A percentile compares a stretch with the other conserved stretches of the same genome.
Evolutionary conservation across 2,888 invertebrate species (phyloP).

Genomic region (Rhogogaster chlorosoma): DNA sequence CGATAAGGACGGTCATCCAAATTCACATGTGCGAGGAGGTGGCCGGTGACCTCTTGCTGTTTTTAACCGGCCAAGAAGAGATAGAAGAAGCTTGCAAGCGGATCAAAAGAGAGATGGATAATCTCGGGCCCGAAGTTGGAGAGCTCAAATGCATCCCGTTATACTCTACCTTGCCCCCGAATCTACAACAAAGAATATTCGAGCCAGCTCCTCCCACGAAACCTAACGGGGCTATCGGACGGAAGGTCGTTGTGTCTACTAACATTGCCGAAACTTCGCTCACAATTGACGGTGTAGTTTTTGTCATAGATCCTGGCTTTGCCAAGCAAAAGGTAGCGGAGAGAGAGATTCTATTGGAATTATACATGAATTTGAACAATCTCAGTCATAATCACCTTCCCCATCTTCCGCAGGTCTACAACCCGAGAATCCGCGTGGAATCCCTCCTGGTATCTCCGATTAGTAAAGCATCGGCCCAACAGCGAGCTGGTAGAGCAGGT

Average conservation of each 20-base stretch:
- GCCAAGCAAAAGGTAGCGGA: constrained; percentile 95
- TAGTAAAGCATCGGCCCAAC: constrained; percentile 99
- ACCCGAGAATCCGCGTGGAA: constrained; percentile 95
- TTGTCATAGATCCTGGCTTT: constrained; percentile 99
- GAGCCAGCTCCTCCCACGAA: constrained; percentile 97
- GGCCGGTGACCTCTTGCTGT: constrained; percentile 94
- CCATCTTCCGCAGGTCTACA: constrained; percentile 83
- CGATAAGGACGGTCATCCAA: constrained; percentile 97
- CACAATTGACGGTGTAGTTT: constrained; percentile 99
- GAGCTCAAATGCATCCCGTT: constrained; percentile 99
- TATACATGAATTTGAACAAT: not conserved
- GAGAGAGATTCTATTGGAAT: too few species aligned
- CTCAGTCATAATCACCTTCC: not conserved
- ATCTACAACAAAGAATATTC: constrained; percentile 97
- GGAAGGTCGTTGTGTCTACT: constrained; percentile 98
- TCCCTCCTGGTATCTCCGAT: constrained; percentile 98
- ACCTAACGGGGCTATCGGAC: constrained; percentile 92
- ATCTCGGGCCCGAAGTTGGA: constrained; percentile 97
- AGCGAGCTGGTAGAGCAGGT: constrained; percentile 98
- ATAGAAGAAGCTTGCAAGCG: constrained; percentile 99
- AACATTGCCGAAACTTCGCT: constrained; percentile 99
- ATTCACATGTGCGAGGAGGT: constrained; percentile 98
- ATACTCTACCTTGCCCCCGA: constrained; percentile 98
- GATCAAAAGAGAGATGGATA: constrained; percentile 97
- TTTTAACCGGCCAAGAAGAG: constrained; percentile 94